Evolutionary conservation across 2,797 vertebrate species (phyloP).

Genomic region (Rallus crepitans): DNA sequence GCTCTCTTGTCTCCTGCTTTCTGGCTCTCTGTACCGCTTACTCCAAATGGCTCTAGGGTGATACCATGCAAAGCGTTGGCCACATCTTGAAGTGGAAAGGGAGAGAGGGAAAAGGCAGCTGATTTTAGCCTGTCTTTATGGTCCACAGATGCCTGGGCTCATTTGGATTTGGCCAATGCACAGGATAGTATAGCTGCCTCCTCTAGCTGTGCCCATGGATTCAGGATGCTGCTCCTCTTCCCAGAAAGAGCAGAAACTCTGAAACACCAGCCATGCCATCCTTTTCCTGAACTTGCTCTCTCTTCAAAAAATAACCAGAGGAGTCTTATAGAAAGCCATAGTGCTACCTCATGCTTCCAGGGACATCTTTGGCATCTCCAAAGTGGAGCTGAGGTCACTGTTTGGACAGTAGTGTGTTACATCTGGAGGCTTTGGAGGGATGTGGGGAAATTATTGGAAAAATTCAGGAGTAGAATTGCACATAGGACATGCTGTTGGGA

Average conservation of each 20-base stretch:
- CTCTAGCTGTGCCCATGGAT: not conserved
- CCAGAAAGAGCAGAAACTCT: not conserved
- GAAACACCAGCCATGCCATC: not conserved
- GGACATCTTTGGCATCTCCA: not conserved
- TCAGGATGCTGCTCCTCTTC: not conserved
- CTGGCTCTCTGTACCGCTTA: not conserved
- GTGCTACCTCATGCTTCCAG: not conserved
- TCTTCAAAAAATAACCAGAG: not conserved
- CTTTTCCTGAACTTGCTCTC: not conserved
- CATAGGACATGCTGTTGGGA: accelerated
- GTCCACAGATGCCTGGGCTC: not conserved
- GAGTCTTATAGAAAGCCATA: not conserved
- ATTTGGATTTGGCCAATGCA: not conserved
- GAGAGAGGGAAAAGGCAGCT: not conserved
- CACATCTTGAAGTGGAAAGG: not conserved
- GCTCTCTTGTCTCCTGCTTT: not conserved
- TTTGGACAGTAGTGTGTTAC: not conserved
- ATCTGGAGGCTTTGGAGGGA: not conserved
- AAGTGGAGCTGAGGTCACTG: not conserved
- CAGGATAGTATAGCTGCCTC: not conserved
- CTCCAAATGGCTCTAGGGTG: not conserved
- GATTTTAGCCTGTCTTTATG: not conserved
- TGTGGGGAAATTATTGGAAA: not conserved
- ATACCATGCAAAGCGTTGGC: accelerated
- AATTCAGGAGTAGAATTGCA: not conserved